Conservation (phyloP, 2,888 invertebrate species). For the Cryptocephalus primarius region DNA sequence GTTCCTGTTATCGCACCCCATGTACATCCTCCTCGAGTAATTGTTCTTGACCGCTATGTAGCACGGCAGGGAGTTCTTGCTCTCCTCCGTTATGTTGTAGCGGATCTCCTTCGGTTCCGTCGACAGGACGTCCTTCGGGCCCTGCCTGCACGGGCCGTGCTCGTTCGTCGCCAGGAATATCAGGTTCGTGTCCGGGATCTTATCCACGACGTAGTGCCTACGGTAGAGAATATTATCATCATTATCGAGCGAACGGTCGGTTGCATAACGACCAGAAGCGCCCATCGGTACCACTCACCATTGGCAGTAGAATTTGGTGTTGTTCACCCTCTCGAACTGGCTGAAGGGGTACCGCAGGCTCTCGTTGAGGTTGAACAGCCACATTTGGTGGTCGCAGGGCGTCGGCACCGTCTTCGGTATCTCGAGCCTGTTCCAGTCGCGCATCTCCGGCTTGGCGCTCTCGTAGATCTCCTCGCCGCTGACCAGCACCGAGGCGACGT, state of each 20-base stretch:
- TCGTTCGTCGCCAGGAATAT: slow-evolving; percentile 65
- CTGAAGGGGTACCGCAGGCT: slow-evolving; percentile 15
- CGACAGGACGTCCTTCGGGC: slow-evolving; percentile 16
- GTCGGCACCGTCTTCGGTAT: slow-evolving; percentile 71
- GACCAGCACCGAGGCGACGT: too few relatives aligned
- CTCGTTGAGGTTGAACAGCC: slow-evolving; percentile 28
- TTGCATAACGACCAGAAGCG: too few relatives aligned
- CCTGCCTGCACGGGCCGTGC: slow-evolving; percentile 36
- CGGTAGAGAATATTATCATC: too few relatives aligned
- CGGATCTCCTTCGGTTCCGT: slow-evolving; percentile 30
- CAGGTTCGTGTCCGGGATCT: slow-evolving; percentile 68
- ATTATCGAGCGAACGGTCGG: too few relatives aligned
- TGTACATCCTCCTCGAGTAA: slow-evolving; percentile 30
- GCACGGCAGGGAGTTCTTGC: slow-evolving; percentile 24
- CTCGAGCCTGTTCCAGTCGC: slow-evolving; percentile 51
- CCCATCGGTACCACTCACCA: too few relatives aligned
- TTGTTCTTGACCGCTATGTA: slow-evolving; percentile 34
- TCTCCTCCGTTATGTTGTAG: slow-evolving; percentile 17
- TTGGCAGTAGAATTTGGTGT: slow-evolving; percentile 38
- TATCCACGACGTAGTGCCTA: slow-evolving; percentile 62
- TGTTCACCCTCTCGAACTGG: slow-evolving; percentile 14
- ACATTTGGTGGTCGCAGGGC: slow-evolving; percentile 68
- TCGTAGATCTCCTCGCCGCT: slow-evolving; percentile 8
- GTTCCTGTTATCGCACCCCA: slow-evolving; percentile 28
- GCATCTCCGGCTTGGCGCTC: slow-evolving; percentile 22